phyloP scores from a whole-genome alignment of 2,888 invertebrate species.

The Tribolium freemani region DNA sequence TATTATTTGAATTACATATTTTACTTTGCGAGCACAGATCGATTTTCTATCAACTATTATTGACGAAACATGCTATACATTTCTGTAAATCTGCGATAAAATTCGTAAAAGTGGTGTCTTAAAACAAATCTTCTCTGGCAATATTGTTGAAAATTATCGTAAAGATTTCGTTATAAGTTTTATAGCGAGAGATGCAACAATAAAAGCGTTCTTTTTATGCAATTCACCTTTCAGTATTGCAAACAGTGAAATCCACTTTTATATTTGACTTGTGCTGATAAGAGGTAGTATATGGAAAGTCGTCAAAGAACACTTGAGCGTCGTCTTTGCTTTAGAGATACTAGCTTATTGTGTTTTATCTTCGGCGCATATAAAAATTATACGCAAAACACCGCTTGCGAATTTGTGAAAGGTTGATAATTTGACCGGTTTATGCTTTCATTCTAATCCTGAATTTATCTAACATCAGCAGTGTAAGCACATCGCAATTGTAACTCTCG shows the following conservation, averaged over 20 bases:
- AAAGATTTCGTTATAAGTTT: slow-evolving; percentile 36
- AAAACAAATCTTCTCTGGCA: background rate
- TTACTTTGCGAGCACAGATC: too few species aligned
- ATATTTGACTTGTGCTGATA: slow-evolving; percentile 40
- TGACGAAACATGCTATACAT: too few species aligned
- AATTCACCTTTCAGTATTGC: slow-evolving; percentile 37
- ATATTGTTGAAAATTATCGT: slow-evolving; percentile 19
- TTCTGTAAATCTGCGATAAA: background rate
- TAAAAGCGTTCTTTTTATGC: slow-evolving; percentile 36
- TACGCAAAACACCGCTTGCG: slow-evolving; percentile 7
- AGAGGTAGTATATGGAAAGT: slow-evolving; percentile 39
- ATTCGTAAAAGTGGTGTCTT: background rate
- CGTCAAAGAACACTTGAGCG: slow-evolving; percentile 34
- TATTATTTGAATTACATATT: too few species aligned
- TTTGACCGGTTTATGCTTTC: slow-evolving; percentile 39
- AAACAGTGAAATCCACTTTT: slow-evolving; percentile 41
- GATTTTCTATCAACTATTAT: too few species aligned
- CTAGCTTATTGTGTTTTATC: slow-evolving; percentile 19
- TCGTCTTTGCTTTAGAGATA: slow-evolving; percentile 25
- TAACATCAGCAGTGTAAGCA: slow-evolving; percentile 64
- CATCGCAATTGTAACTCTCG: slow-evolving; percentile 65
- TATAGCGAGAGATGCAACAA: slow-evolving; percentile 30
- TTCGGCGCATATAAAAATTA: slow-evolving; percentile 30
- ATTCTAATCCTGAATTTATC: slow-evolving; percentile 54
- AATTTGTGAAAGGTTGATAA: slow-evolving; percentile 1